phyloP scores from a whole-genome alignment of 2,797 vertebrate species.

The Mormyrus proboscirostris region DNA sequence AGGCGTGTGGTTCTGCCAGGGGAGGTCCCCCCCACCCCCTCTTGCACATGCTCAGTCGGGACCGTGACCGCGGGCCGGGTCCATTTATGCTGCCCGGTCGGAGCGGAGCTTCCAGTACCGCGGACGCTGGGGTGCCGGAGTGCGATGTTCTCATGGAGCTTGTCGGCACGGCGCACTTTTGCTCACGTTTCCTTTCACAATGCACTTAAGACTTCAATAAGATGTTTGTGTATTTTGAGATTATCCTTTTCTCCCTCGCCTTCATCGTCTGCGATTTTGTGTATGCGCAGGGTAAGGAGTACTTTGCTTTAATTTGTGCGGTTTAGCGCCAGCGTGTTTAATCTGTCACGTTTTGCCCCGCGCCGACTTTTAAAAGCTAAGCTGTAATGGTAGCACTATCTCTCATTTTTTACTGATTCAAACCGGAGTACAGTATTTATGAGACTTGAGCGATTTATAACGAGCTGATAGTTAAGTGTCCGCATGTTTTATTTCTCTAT shows the following conservation, averaged over 20 bases:
- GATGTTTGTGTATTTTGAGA: slow-evolving; percentile 67
- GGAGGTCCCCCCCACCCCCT: background rate
- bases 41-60: slow-evolving; percentile 40
- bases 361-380: background rate
- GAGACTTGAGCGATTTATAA: background rate
- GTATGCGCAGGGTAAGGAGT: slow-evolving; percentile 66
- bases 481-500: background rate
- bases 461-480: background rate
- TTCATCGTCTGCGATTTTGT: slow-evolving; percentile 52
- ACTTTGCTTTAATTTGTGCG: background rate
- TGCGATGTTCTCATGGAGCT: slow-evolving; percentile 55
- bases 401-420: background rate
- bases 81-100: slow-evolving; percentile 35
- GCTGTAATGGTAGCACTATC: background rate
- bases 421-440: background rate
- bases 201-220: slow-evolving; percentile 67
- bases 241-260: slow-evolving; percentile 56
- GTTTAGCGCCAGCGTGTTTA: background rate
- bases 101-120: slow-evolving; percentile 32
- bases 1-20: slow-evolving; percentile 9
- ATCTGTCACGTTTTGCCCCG: background rate
- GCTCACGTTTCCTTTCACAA: slow-evolving; percentile 60
- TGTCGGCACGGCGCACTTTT: slow-evolving; percentile 41
- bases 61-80: slow-evolving; percentile 22
- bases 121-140: slow-evolving; percentile 36